Evolutionary conservation across 2,797 vertebrate genomes (phyloP), one percentile per base, ranked within the genome.

Genomic region (Siniperca undulata): DNA sequence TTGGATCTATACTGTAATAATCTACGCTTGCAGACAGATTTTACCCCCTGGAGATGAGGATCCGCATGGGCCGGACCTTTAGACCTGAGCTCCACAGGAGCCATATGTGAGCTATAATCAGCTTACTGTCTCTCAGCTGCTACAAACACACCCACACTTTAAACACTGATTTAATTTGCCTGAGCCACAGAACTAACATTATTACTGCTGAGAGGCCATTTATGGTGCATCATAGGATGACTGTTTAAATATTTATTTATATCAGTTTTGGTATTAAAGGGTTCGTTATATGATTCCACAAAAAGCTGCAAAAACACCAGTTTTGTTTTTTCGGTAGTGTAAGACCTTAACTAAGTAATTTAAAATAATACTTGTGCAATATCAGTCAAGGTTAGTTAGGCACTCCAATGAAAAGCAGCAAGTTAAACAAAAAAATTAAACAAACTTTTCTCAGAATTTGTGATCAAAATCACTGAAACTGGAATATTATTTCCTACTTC

Each of bases 21-120:
- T 73, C 46, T 59, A 36, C 0, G 0, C 44, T 68, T 70, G 53
- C 66, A 77, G 50, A 73, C 56, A 78, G 58, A 42, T 78, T 70
- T 70, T 36, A 55, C 36, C 84, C 82, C 59, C 17, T 55, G 53
- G 16, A 84, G 67, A 82, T 55, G 27, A 78, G 34, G 74, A 74
- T 80, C 79, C 19, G 16, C 56, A 75, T 27, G 22, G 42, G 22
- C 72, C 13, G 40, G 87, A 85, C 77, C 77, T 81, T 88, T 53
- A 81, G 77, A 82, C 73, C 74, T 61, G 77, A 88, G 77, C 76
- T 69, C 74, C 53, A 70, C 65, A 59, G 64, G 76, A 88, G 85
- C 81, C 90, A 89, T 91, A 89, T 91, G 88, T 78, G 44, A 75
- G 61, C 88, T 85, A 30, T 94, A 94, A 95, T 93, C 93, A 92